Base-by-base conservation (phyloP, 2,888 invertebrate species). In the Stenichneumon culpator region DNA sequence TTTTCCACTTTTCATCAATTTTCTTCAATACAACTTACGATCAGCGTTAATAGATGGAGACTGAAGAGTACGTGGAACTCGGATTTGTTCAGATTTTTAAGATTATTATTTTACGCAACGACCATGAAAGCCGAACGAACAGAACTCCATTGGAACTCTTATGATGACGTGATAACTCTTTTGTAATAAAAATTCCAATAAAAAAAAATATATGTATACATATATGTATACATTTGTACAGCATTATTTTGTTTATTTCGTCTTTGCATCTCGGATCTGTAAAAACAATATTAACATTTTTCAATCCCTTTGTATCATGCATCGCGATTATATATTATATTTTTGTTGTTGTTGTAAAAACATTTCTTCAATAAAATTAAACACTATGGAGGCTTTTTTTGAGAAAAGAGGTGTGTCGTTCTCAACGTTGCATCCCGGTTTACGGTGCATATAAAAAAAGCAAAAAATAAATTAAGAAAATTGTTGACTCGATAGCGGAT, bases 11-110 rank as follows among this genome's bases (percentile, higher is more conserved):
- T 5, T 32, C 32, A 6, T 32, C 32, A 32, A 32, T 32, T 32
- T 32, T 32, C 32, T 32, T 6, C 3, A 32, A 32, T 32, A 32
- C 2, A 3, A 32, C 4, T 32, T 32, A 0, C 32, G 32, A 4
- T 32, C 32, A 32, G 0, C 32, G 1, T 91, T n/a, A n/a, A n/a
- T n/a, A 91, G 67, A 89, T 87, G 54, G 86, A 91, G 16, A 67
- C 75, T 19, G 90, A 92, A 78, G 93, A 93, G 28, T 93, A 93
- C 75, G 82, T 88, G 9, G 93, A 93, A 88, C 83, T 93, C 32
- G 93, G 93, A 93, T 93, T 65, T 82, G 86, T 88, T 78, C 67
- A 60, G 1, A 50, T 79, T 25, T 14, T 47, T 25, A 39, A 25
- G 2, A 50, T 47, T 11, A 22, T 80, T 63, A n/a, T n/a, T 63